These are phyloP conservation scores for Nysson spinosus DNA, from an alignment of 2,888 invertebrate species.

Conservation along the genomic window DNA sequence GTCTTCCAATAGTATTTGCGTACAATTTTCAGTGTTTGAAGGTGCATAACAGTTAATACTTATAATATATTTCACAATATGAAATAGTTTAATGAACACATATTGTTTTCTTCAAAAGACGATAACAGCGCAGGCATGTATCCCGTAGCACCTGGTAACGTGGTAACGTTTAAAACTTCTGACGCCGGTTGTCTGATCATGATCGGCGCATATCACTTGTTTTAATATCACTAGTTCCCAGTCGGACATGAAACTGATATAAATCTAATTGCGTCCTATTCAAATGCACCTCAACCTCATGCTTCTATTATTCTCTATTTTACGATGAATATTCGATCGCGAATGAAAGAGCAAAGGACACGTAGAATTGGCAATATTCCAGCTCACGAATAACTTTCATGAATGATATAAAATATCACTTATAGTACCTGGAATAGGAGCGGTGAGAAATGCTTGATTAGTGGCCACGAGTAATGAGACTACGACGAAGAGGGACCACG, in stretches of 20 bases:
- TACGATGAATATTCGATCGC: not conserved
- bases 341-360: not conserved
- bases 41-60: too few relatives aligned
- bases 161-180: not conserved
- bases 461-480: slow-evolving; percentile 62
- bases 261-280: not conserved
- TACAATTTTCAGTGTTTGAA: too few relatives aligned
- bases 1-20: too few relatives aligned
- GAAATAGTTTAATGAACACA: too few relatives aligned
- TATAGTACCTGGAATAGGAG: slow-evolving; percentile 63
- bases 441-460: slow-evolving; percentile 67
- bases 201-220: not conserved
- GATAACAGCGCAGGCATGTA: too few relatives aligned
- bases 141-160: too few relatives aligned
- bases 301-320: too few relatives aligned
- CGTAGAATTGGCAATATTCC: not conserved
- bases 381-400: not conserved
- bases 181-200: not conserved
- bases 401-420: not conserved
- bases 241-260: not conserved
- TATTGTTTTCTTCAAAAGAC: too few relatives aligned
- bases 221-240: not conserved
- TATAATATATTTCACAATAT: too few relatives aligned
- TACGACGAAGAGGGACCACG: slow-evolving; percentile 65
- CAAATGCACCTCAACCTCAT: too few relatives aligned